Conservation (phyloP, 2,888 invertebrate species). For the Calephelis perditalis region DNA sequence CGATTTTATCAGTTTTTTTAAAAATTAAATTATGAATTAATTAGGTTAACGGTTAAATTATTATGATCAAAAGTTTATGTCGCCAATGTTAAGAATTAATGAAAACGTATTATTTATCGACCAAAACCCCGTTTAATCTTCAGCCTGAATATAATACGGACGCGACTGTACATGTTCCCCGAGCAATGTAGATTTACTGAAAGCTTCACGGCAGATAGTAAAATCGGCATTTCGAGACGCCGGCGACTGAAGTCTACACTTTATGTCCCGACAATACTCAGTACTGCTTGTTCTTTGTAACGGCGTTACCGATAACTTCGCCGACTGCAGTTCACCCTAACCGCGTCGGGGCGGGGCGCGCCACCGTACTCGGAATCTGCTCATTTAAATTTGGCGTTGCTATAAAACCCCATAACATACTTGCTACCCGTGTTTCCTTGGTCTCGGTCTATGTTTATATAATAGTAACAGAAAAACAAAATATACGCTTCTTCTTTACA, state of each 20-base stretch:
- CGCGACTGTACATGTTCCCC: constrained; percentile 33
- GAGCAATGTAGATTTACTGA: constrained; percentile 41
- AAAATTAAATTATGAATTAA: no score
- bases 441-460: no score
- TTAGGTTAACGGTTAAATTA: no score
- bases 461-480: no score
- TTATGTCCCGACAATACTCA: constrained; percentile 47
- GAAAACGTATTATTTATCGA: no score
- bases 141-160: not conserved
- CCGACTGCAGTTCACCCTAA: constrained; percentile 30
- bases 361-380: constrained; percentile 33
- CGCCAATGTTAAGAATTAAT: no score
- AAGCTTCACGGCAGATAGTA: constrained; percentile 53
- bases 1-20: no score
- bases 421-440: no score
- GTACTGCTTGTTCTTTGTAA: constrained; percentile 54
- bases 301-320: constrained; percentile 37
- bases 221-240: constrained; percentile 43
- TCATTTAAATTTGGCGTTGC: constrained; percentile 48
- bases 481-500: no score
- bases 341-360: constrained; percentile 32
- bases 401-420: constrained; percentile 35
- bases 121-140: not conserved
- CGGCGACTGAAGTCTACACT: constrained; percentile 49
- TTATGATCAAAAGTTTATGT: no score